Conservation (phyloP, 2,888 invertebrate genomes). For the Cetonia aurata region DNA sequence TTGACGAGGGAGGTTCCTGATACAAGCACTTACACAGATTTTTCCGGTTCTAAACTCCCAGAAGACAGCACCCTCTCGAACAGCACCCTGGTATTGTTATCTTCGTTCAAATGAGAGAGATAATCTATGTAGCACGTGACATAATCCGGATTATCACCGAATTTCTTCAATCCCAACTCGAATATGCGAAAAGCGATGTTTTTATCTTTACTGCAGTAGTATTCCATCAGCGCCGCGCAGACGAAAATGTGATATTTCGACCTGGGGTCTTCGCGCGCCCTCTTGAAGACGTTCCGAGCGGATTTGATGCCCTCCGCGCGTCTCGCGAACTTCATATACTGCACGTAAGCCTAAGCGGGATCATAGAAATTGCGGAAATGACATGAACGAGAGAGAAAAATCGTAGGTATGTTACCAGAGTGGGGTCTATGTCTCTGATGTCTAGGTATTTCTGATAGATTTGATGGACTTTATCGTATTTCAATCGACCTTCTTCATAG, state of each 20-base stretch:
- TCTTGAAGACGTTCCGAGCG: conserved; percentile 93
- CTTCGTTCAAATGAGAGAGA: conserved; percentile 97
- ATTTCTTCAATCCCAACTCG: conserved; percentile 97
- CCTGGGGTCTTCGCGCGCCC: conserved; percentile 90
- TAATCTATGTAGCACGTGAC: conserved; percentile 97
- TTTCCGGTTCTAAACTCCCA: conserved; percentile 89
- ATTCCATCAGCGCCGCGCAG: conserved; percentile 98
- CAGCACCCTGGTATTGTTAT: conserved; percentile 98
- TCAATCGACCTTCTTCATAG: conserved; percentile 96
- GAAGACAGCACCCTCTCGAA: conserved; percentile 97
- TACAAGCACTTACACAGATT: conserved; percentile 82
- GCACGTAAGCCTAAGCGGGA: conserved; percentile 85
- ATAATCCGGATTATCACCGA: conserved; percentile 94
- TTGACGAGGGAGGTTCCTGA: no score
- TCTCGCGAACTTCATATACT: conserved; percentile 99
- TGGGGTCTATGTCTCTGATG: conserved; percentile 93
- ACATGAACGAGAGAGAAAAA: no score
- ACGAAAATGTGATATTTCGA: conserved; percentile 95
- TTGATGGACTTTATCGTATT: conserved; percentile 95
- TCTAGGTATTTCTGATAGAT: conserved; percentile 94
- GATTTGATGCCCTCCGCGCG: conserved; percentile 98
- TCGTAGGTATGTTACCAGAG: conserved; percentile 75
- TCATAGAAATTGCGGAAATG: no score
- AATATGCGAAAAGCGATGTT: conserved; percentile 97
- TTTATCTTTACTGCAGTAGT: conserved; percentile 98